phyloP scores from a whole-genome alignment of 2,797 vertebrate genomes.

The Hyperoplus lanceolatus region DNA sequence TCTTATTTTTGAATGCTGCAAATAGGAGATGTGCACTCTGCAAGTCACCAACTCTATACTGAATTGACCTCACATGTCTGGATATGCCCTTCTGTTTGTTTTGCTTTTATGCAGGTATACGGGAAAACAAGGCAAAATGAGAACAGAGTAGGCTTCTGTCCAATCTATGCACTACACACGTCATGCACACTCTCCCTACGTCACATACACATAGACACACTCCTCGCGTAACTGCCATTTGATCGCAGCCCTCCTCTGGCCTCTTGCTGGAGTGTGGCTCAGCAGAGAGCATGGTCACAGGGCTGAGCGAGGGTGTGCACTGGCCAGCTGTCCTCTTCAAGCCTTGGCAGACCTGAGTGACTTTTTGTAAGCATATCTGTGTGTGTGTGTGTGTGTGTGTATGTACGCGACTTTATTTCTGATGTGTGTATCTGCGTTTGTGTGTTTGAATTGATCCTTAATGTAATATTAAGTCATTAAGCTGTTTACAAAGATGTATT shows the following conservation, averaged over 20 bases:
- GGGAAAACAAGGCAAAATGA: too few species aligned
- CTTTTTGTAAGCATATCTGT: slow-evolving; percentile 8
- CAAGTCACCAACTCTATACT: too few species aligned
- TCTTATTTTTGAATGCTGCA: too few species aligned
- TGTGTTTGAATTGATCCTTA: neutral
- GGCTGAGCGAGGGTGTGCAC: slow-evolving; percentile 31
- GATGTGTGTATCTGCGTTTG: slow-evolving; percentile 1
- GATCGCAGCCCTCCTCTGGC: slow-evolving; percentile 38
- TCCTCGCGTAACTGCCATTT: neutral
- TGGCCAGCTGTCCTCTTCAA: slow-evolving; percentile 42
- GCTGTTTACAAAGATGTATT: slow-evolving; percentile 16
- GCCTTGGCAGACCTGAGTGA: slow-evolving; percentile 60
- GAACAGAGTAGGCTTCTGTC: too few species aligned
- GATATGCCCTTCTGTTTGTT: too few species aligned
- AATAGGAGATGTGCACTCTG: too few species aligned
- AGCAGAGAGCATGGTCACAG: slow-evolving; percentile 53
- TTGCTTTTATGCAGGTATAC: too few species aligned
- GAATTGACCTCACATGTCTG: too few species aligned
- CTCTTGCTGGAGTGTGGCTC: slow-evolving; percentile 60
- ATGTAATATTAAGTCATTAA: neutral
- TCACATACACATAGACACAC: slow-evolving; percentile 14
- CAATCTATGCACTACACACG: slow-evolving; percentile 1
- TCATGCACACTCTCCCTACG: neutral
- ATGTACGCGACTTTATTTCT: slow-evolving; percentile 34
- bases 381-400: slow-evolving; percentile 37